Base-by-base conservation (phyloP, 2,113 vertebrate genomes). In the Dicrurus megarhynchus region DNA sequence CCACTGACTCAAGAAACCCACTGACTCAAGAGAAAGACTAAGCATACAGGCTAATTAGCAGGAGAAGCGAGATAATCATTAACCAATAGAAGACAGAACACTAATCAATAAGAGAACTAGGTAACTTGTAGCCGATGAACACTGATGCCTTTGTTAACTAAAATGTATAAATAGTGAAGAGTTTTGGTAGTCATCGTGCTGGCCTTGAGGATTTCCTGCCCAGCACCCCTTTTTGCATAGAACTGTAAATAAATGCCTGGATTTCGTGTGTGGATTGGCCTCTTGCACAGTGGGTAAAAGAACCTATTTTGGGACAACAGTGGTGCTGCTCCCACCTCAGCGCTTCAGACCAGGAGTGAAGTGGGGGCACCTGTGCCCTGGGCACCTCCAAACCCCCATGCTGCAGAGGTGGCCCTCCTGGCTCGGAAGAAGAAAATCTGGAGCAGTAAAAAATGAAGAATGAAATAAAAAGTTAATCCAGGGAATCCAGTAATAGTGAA, bases 381-480 rank as follows among this genome's bases (percentile, higher is more conserved):
- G 10, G 28, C 35, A 15, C 23, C 7, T 23, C 16, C 19, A 8
- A 27, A 46, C 8, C 14, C 12, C 15, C 2, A 5, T 8, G 16
- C 30, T 22, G 11, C n/a, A 3, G 13, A 1, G 32, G 7, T 17
- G 2, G 1, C 27, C 19, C 18, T 52, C 32, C 15, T 12, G 6
- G 23, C 7, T 11, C 11, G 5, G 8, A 21, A 18, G 30, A 30
- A 24, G 27, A 39, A 56, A 50, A 22, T 21, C 41, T 46, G 7
- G 24, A 56, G 5, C 74, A 27, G 20, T 52, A 7, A 37, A 14
- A n/a, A 59, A n/a, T 28, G 12, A n/a, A 61, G 33, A 28, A 26
- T 30, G 4, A 39, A 56, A 32, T 6, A 42, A 47, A 73, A 57
- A 27, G 9, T 37, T 35, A 52, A 59, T 50, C 10, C 32, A 32